Conservation (phyloP, 1,140 invertebrate species). For the Penaeus vannamei region DNA sequence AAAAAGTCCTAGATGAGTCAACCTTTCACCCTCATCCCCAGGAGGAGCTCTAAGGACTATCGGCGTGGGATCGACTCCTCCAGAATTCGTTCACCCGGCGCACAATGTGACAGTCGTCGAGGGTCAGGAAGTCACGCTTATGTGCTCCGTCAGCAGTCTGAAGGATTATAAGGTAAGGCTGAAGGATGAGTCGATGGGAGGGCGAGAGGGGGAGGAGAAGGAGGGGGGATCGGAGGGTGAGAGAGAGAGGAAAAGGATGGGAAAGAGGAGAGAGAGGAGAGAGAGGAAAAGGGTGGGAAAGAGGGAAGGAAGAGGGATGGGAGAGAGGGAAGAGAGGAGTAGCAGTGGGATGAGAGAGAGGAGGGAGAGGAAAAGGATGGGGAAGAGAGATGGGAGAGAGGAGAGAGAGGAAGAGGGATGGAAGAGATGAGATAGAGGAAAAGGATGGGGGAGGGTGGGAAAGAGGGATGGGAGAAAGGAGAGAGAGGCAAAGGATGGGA, state of each 20-base stretch:
- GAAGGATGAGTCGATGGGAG: background rate
- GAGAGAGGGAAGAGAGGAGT: no score
- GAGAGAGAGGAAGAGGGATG: no score
- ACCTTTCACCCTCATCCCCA: background rate
- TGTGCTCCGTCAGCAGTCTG: constrained; percentile 58
- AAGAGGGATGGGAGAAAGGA: no score
- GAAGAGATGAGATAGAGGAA: no score
- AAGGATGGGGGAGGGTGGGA: no score
- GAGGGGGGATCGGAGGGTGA: background rate
- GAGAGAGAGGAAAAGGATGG: background rate
- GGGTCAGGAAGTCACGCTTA: constrained; percentile 61
- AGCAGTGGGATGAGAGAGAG: no score
- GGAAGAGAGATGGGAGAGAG: no score
- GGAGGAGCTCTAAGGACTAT: background rate
- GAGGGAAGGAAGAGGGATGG: no score
- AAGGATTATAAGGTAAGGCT: constrained; percentile 73
- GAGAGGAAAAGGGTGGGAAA: no score
- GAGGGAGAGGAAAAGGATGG: no score
- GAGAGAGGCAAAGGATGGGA: no score
- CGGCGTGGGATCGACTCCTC: constrained; percentile 22
- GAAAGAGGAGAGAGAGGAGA: no score
- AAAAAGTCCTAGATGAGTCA: background rate
- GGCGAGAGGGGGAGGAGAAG: background rate
- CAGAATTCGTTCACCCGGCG: constrained; percentile 55
- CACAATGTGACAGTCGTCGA: constrained; percentile 63